Conservation (phyloP, 2,113 vertebrate genomes). For the Barnardius zonarius region DNA sequence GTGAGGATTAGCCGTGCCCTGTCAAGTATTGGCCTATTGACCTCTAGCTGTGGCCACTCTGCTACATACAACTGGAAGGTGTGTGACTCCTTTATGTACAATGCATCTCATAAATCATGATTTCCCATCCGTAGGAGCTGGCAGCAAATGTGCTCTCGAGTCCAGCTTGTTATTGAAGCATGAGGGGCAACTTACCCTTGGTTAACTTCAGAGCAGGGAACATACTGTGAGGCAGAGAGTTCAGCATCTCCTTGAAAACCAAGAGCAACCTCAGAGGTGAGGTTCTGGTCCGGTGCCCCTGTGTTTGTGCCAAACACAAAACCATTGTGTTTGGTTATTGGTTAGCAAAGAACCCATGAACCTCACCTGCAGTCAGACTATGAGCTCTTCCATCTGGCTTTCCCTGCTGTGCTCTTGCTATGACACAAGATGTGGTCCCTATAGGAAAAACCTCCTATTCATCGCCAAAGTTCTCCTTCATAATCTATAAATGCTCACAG, state of each 20-base stretch:
- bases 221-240: background rate
- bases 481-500: background rate
- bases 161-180: background rate
- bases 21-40: background rate
- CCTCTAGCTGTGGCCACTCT: background rate
- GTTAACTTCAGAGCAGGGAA: background rate
- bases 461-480: background rate
- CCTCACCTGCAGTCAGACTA: background rate
- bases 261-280: background rate
- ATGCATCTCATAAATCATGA: background rate
- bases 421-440: background rate
- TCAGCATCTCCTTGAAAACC: background rate
- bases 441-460: background rate
- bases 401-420: background rate
- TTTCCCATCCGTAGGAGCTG: background rate
- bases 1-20: background rate
- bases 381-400: background rate
- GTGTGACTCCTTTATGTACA: background rate
- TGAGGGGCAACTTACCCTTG: background rate
- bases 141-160: background rate
- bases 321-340: background rate
- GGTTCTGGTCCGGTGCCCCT: background rate
- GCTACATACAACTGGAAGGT: background rate
- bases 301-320: no score
- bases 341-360: background rate